These are phyloP conservation scores for Gambusia affinis DNA, from an alignment of 2,113 vertebrate species.

Conservation along the genomic window DNA sequence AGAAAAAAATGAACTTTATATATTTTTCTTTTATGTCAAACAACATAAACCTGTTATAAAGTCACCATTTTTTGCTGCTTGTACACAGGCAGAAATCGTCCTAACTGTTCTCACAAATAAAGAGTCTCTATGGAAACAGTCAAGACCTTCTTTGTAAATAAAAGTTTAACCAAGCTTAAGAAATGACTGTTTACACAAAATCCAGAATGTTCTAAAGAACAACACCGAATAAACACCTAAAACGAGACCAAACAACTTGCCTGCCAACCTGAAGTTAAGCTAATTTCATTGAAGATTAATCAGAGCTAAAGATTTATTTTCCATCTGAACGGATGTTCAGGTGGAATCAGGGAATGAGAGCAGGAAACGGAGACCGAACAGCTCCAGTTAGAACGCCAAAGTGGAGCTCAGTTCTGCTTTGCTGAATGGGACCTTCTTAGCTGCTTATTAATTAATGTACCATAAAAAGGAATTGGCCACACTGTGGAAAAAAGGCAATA, in stretches of 20 bases:
- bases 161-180: not conserved
- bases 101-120: no score
- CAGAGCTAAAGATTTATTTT: not conserved
- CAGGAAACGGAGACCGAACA: not conserved
- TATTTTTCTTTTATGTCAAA: no score
- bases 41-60: not conserved
- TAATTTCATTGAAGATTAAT: no score
- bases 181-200: not conserved
- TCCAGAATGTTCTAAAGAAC: not conserved
- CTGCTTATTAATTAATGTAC: slow-evolving; percentile 38
- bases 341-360: not conserved
- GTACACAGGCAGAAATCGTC: not conserved
- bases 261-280: not conserved
- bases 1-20: no score
- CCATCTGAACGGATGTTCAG: not conserved
- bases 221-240: not conserved
- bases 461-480: slow-evolving; percentile 33
- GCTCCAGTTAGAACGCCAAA: slow-evolving; percentile 25
- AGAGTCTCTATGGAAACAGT: no score
- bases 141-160: no score
- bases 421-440: slow-evolving; percentile 9
- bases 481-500: slow-evolving; percentile 37
- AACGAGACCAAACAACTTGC: not conserved
- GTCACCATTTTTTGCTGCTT: not conserved
- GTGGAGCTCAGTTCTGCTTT: slow-evolving; percentile 9